Evolutionary conservation across 2,888 invertebrate genomes (phyloP).

Genomic region (Podotricha telesiphe): DNA sequence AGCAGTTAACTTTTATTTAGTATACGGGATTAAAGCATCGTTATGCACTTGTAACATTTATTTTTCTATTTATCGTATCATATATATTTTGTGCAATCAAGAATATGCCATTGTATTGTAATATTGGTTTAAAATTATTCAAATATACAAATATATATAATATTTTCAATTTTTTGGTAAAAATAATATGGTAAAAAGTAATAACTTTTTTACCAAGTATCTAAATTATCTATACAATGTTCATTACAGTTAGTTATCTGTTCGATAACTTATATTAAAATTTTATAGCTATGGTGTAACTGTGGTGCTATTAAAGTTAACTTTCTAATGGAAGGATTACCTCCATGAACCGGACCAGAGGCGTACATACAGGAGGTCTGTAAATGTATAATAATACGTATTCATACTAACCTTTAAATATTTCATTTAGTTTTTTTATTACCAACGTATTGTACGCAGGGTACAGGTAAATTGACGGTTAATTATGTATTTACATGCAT

Average conservation of each 20-base stretch:
- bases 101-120: too few relatives aligned
- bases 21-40: not conserved
- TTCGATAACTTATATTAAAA: not conserved
- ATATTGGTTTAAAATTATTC: too few relatives aligned
- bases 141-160: too few relatives aligned
- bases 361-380: constrained; percentile 21
- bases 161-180: too few relatives aligned
- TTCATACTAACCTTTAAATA: constrained; percentile 6
- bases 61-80: too few relatives aligned
- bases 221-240: not conserved
- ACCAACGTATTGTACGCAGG: not conserved
- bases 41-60: not conserved
- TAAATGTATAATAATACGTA: constrained; percentile 34
- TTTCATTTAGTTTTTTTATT: constrained; percentile 6
- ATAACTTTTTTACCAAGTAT: not conserved
- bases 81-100: too few relatives aligned
- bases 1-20: not conserved
- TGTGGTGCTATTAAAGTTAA: constrained; percentile 43
- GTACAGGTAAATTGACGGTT: constrained; percentile 40
- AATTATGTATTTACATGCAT: constrained; percentile 42
- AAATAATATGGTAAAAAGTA: too few relatives aligned
- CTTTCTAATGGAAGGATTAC: constrained; percentile 56
- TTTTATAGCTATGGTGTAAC: constrained; percentile 5
- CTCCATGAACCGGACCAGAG: constrained; percentile 43
- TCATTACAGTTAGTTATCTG: not conserved